Evolutionary conservation across 37 sponge, comb jelly and placozoan genomes (phyloP), one percentile per base, ranked within the genome.

Genomic region (Bolinopsis microptera): DNA sequence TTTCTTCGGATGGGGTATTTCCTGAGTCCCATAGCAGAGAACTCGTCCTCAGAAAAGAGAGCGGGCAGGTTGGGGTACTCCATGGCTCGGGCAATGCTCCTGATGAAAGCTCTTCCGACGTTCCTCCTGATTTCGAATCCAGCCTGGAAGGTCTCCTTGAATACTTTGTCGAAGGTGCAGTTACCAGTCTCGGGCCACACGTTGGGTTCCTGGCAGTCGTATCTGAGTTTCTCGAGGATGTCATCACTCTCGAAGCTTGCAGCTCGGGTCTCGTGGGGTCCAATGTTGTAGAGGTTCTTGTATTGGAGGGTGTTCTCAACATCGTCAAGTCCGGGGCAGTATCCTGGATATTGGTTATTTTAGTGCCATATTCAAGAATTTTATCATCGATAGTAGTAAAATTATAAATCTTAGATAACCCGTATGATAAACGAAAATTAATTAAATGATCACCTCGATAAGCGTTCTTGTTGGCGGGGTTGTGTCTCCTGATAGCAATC

Each of bases 231-330:
- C 80, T 77, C 32, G 35, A 77, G 28, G 35, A 77, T 1, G 21
- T 77, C 80, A 31, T 77, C 80, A 36, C 80, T 77, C 21, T 27
- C 32, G 33, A 77, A 16, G 13, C 35, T 21, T 34, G 80, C 80
- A 48, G 9, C 61, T 77, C 80, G 35, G 35, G 32, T 32, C 35
- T 77, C 80, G 37, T 77, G 80, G 21, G 80, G 80, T 28, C 80
- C 80, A 18, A 77, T 77, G 80, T 77, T 77, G 80, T 77, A 77
- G 80, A 77, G 80, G 80, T 77, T 77, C 80, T 77, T 77, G 80
- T 77, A 77, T 34, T 77, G 80, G 80, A 77, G 80, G 21, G 80
- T 77, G 80, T 77, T 77, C 37, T 77, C 80, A 77, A 77, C 80
- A 32, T 77, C 80, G 32, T 77, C 80, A 27, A 77, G 37, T 34